Conservation (phyloP, 2,888 invertebrate genomes). For the Leptinotarsa peninsularis region DNA sequence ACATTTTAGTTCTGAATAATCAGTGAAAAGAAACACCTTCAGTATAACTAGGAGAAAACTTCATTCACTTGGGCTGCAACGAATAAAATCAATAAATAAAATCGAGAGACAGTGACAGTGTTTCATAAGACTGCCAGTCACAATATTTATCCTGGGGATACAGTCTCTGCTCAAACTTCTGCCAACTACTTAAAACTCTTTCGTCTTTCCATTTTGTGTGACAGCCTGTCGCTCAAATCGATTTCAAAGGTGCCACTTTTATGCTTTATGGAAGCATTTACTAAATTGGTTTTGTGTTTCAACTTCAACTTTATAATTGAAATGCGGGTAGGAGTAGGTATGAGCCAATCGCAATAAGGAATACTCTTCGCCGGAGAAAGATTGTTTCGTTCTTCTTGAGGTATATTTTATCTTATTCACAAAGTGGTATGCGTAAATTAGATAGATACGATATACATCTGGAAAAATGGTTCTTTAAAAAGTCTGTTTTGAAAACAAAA, state of each 20-base stretch:
- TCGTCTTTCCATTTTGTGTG: constrained; percentile 66
- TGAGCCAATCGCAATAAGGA: constrained; percentile 12
- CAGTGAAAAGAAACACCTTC: not conserved
- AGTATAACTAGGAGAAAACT: not conserved
- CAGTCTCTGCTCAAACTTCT: constrained; percentile 64
- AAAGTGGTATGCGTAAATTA: no score
- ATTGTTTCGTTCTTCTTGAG: not conserved
- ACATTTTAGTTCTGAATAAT: not conserved
- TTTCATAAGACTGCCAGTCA: constrained; percentile 61
- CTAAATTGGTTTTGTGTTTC: constrained; percentile 58
- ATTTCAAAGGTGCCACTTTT: constrained; percentile 60
- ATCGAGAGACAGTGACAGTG: constrained; percentile 43
- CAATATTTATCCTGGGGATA: constrained; percentile 64
- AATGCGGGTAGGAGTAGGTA: constrained; percentile 30
- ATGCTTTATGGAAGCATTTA: constrained; percentile 61
- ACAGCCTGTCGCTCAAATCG: constrained; percentile 66
- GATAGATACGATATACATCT: no score
- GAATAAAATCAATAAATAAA: constrained; percentile 40
- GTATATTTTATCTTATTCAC: not conserved
- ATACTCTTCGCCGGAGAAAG: not conserved
- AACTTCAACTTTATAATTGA: constrained; percentile 47
- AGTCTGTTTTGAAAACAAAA: no score
- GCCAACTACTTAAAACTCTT: constrained; percentile 67
- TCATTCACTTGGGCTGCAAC: not conserved
- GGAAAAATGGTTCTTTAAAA: no score